These are phyloP conservation scores for Aphis gossypii DNA, from an alignment of 1,140 invertebrate genomes.

Conservation along the genomic window DNA sequence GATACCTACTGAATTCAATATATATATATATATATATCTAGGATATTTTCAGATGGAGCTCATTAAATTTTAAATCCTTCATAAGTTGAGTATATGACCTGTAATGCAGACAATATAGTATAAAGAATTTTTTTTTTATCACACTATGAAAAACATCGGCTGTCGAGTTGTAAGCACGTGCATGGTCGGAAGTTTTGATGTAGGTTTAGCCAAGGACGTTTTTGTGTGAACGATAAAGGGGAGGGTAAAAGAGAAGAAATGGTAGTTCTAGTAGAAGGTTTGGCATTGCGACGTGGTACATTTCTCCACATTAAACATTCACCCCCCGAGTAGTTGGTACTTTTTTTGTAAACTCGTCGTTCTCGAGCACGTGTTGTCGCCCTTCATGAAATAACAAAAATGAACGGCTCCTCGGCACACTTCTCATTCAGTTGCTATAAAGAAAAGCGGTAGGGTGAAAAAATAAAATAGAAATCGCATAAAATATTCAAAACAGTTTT, in stretches of 20 bases:
- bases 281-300: conserved; percentile 17
- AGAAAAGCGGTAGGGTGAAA: conserved; percentile 14
- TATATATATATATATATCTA: background rate
- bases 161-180: background rate
- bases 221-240: background rate
- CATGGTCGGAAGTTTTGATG: background rate
- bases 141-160: background rate
- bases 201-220: background rate
- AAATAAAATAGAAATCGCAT: conserved; percentile 39
- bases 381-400: conserved; percentile 44
- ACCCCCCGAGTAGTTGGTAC: background rate
- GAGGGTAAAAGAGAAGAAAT: background rate
- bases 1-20: background rate
- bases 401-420: background rate
- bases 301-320: conserved; percentile 52
- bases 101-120: background rate
- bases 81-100: background rate
- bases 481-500: conserved; percentile 58
- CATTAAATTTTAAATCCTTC: conserved; percentile 12
- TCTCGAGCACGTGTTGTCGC: conserved; percentile 52
- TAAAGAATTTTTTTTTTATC: background rate
- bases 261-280: background rate
- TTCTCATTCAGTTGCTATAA: background rate
- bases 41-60: background rate
- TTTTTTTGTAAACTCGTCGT: background rate